Base-by-base conservation (phyloP, 2,113 vertebrate species). In the Miniopterus natalensis region DNA sequence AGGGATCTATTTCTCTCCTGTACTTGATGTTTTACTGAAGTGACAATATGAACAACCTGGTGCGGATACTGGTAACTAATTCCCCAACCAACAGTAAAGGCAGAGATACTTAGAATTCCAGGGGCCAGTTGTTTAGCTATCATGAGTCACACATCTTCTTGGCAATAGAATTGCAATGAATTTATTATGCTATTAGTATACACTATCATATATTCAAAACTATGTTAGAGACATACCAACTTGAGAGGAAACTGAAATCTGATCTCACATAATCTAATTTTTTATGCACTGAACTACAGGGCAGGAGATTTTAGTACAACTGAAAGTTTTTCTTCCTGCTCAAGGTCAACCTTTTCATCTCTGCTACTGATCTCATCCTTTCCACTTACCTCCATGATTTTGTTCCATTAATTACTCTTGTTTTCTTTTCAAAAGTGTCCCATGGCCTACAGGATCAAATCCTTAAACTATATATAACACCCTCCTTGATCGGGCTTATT, bases 21-120 rank as follows among this genome's bases (percentile, higher is more conserved):
- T 36, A 74, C n/a, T 49, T 95, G 84, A 65, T 49, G 25, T 74
- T 90, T 85, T 79, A 88, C 36, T 77, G 27, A 94, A 95, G 29
- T 86, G 31, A 55, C 31, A 55, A 68, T 57, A 81, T 29, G 55
- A 74, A 80, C 15, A 77, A 94, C 13, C 71, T 81, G 29, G 6
- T 68, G 5, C 0, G 3, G 36, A 84, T 68, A 85, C 31, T 71
- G 53, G 23, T 29, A 94, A 92, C 4, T 70, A 78, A 66, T 55
- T 95, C 65, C 40, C 18, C 17, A 71, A 77, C 36, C 20, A 88
- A 59, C 10, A 7, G 55, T 89, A 49, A 93, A 31, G n/a, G 5
- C 27, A 74, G 74, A 91, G 36, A 74, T 53, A 84, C 6, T 23
- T 63, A 75, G 71, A 74, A 96, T 78, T 92, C 42, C 68, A 85